Base-by-base conservation (phyloP, 2,113 vertebrate genomes). In the Lepidiolamprologus cunningtoni region DNA sequence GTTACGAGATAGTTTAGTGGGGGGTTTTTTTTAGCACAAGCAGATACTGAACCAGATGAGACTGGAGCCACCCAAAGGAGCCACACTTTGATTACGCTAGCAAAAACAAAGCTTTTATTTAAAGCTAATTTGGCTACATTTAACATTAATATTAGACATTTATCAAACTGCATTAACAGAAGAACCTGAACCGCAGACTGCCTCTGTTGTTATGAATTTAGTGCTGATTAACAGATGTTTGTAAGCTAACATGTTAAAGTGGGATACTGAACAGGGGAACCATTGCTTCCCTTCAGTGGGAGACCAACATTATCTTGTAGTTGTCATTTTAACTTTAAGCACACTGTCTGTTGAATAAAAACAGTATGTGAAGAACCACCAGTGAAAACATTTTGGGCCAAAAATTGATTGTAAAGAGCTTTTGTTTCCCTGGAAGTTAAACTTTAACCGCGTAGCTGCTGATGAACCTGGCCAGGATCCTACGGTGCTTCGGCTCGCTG, bases 11-110 rank as follows among this genome's bases (percentile, higher is more conserved):
- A 45, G 21, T 26, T 40, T 13, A 40, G 55, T 12, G 61, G 9
- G 0, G 0, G 21, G 1, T 1, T 9, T 11, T 40, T 23, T 23
- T 71, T 6, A 71, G 37, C 37, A 26, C 37, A 40, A 68, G 3
- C 19, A 14, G 63, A 68, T 40, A 68, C 35, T 40, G 63, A 68
- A 40, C 35, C 19, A 40, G 63, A 68, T 68, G 4, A 68, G 0
- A 37, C 33, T 37, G 33, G 61, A 66, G 0, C 33, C 61, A 37
- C 33, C 19, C n/a, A 71, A 71, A 71, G 66, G 37, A 45, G 68
- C 8, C 37, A 73, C 40, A 73, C 68, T 71, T 71, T 73, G 68
- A 26, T 45, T 45, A 73, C 1, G 1, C 23, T 26, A 73, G 21
- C 66, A 73, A 45, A 73, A 73, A 26, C 37, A 26, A 26, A 26